Base-by-base conservation (phyloP, 2,113 vertebrate species). In the Peromyscus leucopus region DNA sequence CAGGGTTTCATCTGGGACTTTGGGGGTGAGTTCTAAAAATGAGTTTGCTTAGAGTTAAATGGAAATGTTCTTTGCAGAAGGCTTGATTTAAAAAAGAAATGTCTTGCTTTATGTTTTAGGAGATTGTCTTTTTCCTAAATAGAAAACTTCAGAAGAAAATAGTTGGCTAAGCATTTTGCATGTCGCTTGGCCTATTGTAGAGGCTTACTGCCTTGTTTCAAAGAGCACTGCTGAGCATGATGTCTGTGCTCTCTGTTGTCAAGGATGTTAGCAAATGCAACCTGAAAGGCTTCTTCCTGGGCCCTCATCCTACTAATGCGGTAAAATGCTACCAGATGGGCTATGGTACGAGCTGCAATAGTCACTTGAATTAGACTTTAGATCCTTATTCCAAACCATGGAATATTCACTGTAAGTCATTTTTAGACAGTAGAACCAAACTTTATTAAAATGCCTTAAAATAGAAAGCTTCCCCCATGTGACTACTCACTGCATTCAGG, bases 21-120 rank as follows among this genome's bases (percentile, higher is more conserved):
- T 93, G 17, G 21, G 17, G 17, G 11, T 67, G 92, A 89, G 39
- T 86, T 97, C 93, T 93, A 71, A 96, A 95, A 89, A 63, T 90
- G 69, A 78, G 8, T 94, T 95, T 90, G 17, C 36, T 96, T 16
- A 69, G 90, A 94, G 51, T 95, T 88, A 97, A 55, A 91, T 92
- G 72, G 67, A 94, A 94, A 88, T 97, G 48, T 93, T 95, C 61
- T 93, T 94, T 96, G 63, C 79, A 4, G 0, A 93, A 96, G 84
- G 22, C 65, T 92, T 88, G 48, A 86, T 89, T 48, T 24, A 0
- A 5, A 55, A 48, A 86, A 85, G 76, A 76, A 89, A 59, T 13
- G 3, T 5, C 21, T 89, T 72, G 42, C 12, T 88, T 55, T 97
- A 1, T 92, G 76, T 92, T 96, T 93, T 92, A 96, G n/a, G 55